phyloP scores from a whole-genome alignment of 2,113 vertebrate genomes.

The Dipodomys spectabilis region DNA sequence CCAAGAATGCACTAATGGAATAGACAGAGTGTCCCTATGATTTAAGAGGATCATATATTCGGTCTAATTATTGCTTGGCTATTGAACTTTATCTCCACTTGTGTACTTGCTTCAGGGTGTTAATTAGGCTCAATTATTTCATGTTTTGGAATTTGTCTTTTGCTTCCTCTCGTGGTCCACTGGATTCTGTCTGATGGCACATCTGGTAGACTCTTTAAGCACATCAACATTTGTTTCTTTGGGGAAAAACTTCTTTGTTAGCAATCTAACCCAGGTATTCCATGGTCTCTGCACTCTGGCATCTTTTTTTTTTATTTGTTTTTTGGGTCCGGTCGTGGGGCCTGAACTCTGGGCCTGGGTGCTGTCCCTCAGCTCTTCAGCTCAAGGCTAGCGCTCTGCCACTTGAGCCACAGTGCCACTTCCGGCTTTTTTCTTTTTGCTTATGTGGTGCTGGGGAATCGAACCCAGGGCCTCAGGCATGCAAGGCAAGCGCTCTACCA shows the following conservation, averaged over 20 bases:
- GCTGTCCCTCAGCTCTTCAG: no score
- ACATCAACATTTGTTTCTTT: not conserved
- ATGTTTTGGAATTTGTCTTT: constrained; percentile 53
- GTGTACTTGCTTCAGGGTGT: constrained; percentile 57
- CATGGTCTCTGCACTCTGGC: not conserved
- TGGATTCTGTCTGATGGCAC: not conserved
- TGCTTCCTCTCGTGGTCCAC: not conserved
- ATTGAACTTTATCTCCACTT: constrained; percentile 49
- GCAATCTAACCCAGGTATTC: not conserved
- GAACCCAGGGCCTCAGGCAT: no score
- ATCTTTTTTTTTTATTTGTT: not conserved
- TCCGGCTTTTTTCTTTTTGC: no score
- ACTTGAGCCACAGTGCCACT: no score
- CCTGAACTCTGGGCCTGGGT: no score
- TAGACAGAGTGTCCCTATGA: constrained; percentile 36
- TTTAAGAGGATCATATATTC: constrained; percentile 54
- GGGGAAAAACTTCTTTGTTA: not conserved
- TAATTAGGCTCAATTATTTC: constrained; percentile 60
- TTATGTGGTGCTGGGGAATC: no score
- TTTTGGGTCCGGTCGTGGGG: no score
- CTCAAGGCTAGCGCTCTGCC: no score
- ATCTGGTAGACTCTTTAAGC: not conserved
- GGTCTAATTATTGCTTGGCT: constrained; percentile 53
- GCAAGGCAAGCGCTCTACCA: no score
- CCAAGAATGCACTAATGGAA: constrained; percentile 52